Evolutionary conservation across 1,140 invertebrate genomes (phyloP), one percentile per base, ranked within the genome.

Genomic region (Saccostrea echinata): DNA sequence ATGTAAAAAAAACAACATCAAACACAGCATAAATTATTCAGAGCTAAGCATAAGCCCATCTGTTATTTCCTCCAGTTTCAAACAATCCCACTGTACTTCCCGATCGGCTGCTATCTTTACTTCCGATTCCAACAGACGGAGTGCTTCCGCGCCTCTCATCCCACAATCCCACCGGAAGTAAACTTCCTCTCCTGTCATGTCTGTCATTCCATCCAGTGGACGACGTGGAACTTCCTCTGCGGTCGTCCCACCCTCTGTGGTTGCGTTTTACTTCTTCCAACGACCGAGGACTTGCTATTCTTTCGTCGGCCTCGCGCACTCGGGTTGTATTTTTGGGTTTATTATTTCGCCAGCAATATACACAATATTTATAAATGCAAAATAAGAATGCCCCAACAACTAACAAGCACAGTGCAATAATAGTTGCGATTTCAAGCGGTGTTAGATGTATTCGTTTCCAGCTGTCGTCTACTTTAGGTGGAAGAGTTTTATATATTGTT

Each of bases 301-400:
- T 27, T 30, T 76, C 68, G 27, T 76, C 27, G 16, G 68, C 68
- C 11, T 76, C 68, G 3, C 68, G 68, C 27, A 76, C 68, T 27
- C 68, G 4, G 24, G 27, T 76, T 13, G 68, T 76, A 13, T 76
- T 76, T 33, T 27, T 33, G 3, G 27, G 16, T 76, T 83, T 83
- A n/a, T 83, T 52, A 33, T 83, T 83, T 13, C 81, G 81, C 35
- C 81, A 83, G 35, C 81, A 83, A 51, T 83, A 83, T 2, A 27
- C 35, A 24, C 35, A 52, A 83, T 83, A 83, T 27, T 83, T 51
- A 21, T 83, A 83, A 51, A 83, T 83, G 24, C 81, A 83, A 53
- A 24, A 83, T 53, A 83, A 24, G 11, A 83, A 83, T 24, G 81
- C 81, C 4, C 81, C 81, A 83, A 83, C 81, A n/a, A 83, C 52